Base-by-base conservation (phyloP, 2,888 invertebrate genomes). In the Nymphalis polychloros region DNA sequence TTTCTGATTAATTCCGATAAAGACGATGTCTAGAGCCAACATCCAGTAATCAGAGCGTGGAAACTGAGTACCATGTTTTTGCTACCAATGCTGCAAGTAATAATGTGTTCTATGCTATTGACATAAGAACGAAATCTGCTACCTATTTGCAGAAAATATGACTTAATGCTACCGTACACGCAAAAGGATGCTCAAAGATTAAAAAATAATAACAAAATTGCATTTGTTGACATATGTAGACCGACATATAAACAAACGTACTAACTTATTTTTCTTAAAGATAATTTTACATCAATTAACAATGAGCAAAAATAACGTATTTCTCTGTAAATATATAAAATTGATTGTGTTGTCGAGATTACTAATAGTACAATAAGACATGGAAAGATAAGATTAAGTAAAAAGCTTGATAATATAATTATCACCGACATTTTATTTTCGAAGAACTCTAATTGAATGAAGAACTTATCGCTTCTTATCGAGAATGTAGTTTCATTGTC, bases 21-120 rank as follows among this genome's bases (percentile, higher is more conserved):
- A 90, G 90, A 89, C 86, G 86, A 83, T 86, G 89, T 89, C 90
- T 90, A 88, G 90, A 91, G 92, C 89, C 92, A 92, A 92, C 90
- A 92, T 90, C 92, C 92, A 92, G 81, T 90, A 90, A 92, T 91
- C 90, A 92, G 92, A 92, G 91, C 92, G 92, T 92, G 91, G 90
- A 90, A 92, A 89, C 91, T 90, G 90, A 84, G 85, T 87, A 86
- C 86, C 82, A 84, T 84, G 88, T 84, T 85, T 82, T 84, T 81
- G 80, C 80, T 81, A 76, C 79, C 79, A 79, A 75, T 77, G 73
- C 74, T 75, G 75, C 79, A 79, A 75, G 77, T 79, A 78, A 86
- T 79, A 82, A 77, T 81, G 78, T 76, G 77, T 81, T 84, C 77
- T 86, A 79, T 60, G 50, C 53, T 52, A 76, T 76, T 72, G 74